Conservation (phyloP, 2,113 vertebrate genomes). For the Embiotoca jacksoni region DNA sequence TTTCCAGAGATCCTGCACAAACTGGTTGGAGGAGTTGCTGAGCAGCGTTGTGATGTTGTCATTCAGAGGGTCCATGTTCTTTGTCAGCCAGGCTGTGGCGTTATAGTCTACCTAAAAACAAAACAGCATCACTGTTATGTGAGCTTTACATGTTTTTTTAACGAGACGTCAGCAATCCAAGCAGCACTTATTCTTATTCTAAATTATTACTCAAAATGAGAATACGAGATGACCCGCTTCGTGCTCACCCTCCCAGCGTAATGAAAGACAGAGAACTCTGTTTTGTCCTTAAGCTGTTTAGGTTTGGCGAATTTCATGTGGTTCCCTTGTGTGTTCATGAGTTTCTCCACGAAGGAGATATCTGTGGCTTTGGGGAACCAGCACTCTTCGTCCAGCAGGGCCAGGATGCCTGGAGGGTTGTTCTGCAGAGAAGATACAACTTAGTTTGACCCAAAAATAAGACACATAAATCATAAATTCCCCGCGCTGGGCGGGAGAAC, state of each 20-base stretch:
- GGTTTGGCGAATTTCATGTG: constrained; percentile 95
- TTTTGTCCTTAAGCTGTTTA: constrained; percentile 97
- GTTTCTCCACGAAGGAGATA: constrained; percentile 94
- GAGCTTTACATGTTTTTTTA: background rate
- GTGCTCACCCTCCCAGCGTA: constrained; percentile 92
- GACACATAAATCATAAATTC: background rate
- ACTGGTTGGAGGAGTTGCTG: constrained; percentile 92
- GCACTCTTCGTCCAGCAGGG: constrained; percentile 96
- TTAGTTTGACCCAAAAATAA: background rate
- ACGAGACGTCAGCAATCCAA: background rate
- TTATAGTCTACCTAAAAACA: constrained; percentile 92
- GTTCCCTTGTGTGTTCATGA: constrained; percentile 91
- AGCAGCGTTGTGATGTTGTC: constrained; percentile 94
- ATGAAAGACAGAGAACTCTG: constrained; percentile 93
- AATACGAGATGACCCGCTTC: background rate
- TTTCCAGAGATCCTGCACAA: constrained; percentile 96
- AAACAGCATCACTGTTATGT: constrained; percentile 8
- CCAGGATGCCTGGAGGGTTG: constrained; percentile 94
- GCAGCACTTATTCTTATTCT: too few relatives aligned
- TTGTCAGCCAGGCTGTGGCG: constrained; percentile 93
- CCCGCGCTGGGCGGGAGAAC: background rate
- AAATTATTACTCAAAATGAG: too few relatives aligned
- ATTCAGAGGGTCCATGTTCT: constrained; percentile 98
- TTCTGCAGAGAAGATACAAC: constrained; percentile 83
- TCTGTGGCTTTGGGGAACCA: constrained; percentile 99